These are phyloP conservation scores for Axinella damicornis DNA, from an alignment of 37 sponge, comb jelly and placozoan species.

Conservation along the genomic window DNA sequence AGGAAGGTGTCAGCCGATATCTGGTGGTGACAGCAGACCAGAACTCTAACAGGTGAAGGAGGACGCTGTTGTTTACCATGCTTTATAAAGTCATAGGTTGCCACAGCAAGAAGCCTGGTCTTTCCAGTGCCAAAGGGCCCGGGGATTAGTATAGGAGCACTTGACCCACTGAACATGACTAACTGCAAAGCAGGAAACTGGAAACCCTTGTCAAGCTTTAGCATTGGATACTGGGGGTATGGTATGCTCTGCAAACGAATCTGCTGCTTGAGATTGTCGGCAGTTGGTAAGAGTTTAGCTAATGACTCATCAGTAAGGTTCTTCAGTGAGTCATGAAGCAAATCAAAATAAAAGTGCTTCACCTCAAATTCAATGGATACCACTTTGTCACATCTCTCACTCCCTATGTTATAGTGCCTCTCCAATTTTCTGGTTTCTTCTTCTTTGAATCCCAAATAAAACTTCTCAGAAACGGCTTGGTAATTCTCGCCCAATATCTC, in stretches of 20 bases:
- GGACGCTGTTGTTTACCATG: not conserved
- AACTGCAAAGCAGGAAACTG: slow-evolving; percentile 33
- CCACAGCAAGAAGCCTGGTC: slow-evolving; percentile 53
- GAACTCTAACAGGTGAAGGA: not conserved
- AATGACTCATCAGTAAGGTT: slow-evolving; percentile 22
- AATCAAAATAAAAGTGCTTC: slow-evolving; percentile 69
- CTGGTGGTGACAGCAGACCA: slow-evolving; percentile 24
- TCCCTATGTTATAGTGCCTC: not conserved
- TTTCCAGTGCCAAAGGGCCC: slow-evolving; percentile 62
- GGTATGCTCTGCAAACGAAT: not conserved
- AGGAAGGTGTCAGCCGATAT: slow-evolving; percentile 43
- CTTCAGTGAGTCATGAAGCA: slow-evolving; percentile 46
- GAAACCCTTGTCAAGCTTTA: slow-evolving; percentile 41
- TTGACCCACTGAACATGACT: not conserved
- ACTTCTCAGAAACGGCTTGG: not conserved
- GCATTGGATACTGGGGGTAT: not conserved
- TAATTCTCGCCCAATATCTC: slow-evolving; percentile 37
- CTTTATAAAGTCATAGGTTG: not conserved
- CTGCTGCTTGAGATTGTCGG: not conserved
- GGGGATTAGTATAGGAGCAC: slow-evolving; percentile 23
- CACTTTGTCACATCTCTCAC: not conserved
- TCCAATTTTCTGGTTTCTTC: no score
- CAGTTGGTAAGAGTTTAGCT: slow-evolving; percentile 29
- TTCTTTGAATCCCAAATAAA: slow-evolving; percentile 27
- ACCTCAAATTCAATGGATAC: slow-evolving; percentile 55